Evolutionary conservation across 2,113 vertebrate genomes (phyloP), one percentile per base, ranked within the genome.

Genomic region (Brachyhypopomus gauderio): DNA sequence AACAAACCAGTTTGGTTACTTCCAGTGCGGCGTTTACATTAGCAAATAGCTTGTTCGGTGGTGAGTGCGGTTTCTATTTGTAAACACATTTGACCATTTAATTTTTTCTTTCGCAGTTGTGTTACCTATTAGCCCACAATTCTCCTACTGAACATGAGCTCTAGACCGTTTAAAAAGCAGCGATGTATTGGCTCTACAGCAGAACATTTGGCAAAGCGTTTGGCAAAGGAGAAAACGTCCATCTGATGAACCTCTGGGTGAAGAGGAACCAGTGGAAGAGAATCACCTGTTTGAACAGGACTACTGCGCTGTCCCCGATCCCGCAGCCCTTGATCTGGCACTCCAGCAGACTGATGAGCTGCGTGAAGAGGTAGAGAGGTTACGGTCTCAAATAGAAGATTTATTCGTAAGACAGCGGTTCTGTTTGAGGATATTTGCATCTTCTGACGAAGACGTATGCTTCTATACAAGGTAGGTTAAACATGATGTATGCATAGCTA

Each of bases 51-150:
- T 52, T 16, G 48, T 16, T 16, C 48, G 16, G 8, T 5, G 48
- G 2, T 52, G 48, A 52, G 9, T 52, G 48, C 48, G 16, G 16
- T 52, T 52, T 16, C 1, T 52, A 12, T 52, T 16, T 52, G 48
- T 52, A 52, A 52, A 52, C 16, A 52, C 8, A 52, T 52, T 52
- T 52, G 8, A 52, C 8, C 48, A 52, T 16, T 52, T 52, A 16
- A 12, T 52, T 52, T 8, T 52, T 52, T 52, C 9, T 48, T 23
- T 84, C 82, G 88, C 79, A 86, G 84, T 87, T 86, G 60, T 59
- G 59, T 86, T 83, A 77, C 76, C 75, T 45, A 41, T 82, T 30
- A 14, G 67, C 20, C 16, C 64, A 87, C 48, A 52, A 12, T 30
- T 30, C 30, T 30, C 30, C 30, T 30, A 30, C 30, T 30, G 30